These are phyloP conservation scores for Chydorus sphaericus DNA, from an alignment of 2,888 invertebrate genomes.

Conservation along the genomic window DNA sequence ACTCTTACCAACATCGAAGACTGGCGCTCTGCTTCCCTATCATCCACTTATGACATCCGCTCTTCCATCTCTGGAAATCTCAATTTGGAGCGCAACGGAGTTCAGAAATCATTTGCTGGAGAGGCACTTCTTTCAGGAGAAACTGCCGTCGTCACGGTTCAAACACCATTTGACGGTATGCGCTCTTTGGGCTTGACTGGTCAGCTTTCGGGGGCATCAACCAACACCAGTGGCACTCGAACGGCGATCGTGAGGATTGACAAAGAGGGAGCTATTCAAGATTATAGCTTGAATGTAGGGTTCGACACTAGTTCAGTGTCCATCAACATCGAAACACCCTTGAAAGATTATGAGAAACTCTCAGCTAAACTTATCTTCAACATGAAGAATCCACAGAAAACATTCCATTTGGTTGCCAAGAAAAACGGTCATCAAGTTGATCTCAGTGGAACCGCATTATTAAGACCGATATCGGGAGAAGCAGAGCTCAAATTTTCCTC, in stretches of 20 bases:
- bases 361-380: not conserved
- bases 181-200: slow-evolving; percentile 10
- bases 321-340: slow-evolving; percentile 13
- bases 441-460: not conserved
- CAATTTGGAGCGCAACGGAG: slow-evolving; percentile 15
- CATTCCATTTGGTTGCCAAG: slow-evolving; percentile 1
- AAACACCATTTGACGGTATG: slow-evolving; percentile 16
- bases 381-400: not conserved
- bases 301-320: slow-evolving; percentile 8
- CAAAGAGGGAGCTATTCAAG: not conserved
- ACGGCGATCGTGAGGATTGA: slow-evolving; percentile 8
- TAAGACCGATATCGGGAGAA: not conserved
- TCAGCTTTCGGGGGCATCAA: not conserved
- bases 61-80: slow-evolving; percentile 10
- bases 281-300: slow-evolving; percentile 3
- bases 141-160: slow-evolving; percentile 11
- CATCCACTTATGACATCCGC: slow-evolving; percentile 13
- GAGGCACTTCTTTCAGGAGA: slow-evolving; percentile 8
- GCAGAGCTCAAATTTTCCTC: slow-evolving; percentile 6
- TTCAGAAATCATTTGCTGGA: slow-evolving; percentile 2
- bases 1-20: slow-evolving; percentile 10
- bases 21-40: slow-evolving; percentile 12
- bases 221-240: not conserved
- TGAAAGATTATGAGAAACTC: slow-evolving; percentile 9
- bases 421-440: slow-evolving; percentile 11